Conservation (phyloP, 2,797 vertebrate genomes). For the Xenentodon cancila region DNA sequence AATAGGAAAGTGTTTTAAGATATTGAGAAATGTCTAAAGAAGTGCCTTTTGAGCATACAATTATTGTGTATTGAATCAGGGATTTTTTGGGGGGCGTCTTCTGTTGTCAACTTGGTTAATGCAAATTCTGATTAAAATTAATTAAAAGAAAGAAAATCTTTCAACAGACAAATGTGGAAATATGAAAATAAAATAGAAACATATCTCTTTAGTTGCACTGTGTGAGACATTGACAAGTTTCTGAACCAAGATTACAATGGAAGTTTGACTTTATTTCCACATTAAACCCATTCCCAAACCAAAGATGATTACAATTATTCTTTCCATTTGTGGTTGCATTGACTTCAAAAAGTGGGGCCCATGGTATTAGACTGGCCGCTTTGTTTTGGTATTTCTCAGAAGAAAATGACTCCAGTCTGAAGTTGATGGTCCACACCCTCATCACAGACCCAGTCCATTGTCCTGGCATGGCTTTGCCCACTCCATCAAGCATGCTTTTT, state of each 20-base stretch:
- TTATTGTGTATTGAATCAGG: conserved; percentile 9
- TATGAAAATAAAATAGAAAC: conserved; percentile 5
- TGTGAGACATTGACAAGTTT: conserved; percentile 13
- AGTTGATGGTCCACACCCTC: conserved; percentile 57
- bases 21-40: conserved; percentile 25
- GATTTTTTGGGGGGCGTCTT: conserved; percentile 3
- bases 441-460: conserved; percentile 48
- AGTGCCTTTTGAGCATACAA: conserved; percentile 30
- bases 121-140: conserved; percentile 17
- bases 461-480: conserved; percentile 37
- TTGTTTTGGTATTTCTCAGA: conserved; percentile 65
- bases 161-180: conserved; percentile 17
- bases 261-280: conserved; percentile 42
- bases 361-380: conserved; percentile 57
- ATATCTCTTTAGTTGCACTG: conserved; percentile 19
- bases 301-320: conserved; percentile 65
- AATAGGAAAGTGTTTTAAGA: conserved; percentile 13
- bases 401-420: conserved; percentile 58
- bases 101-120: conserved; percentile 36
- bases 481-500: conserved; percentile 40
- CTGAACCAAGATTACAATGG: conserved; percentile 19
- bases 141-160: conserved; percentile 15
- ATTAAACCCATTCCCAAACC: conserved; percentile 42
- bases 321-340: conserved; percentile 56
- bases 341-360: conserved; percentile 59